Conservation (phyloP, 2,113 vertebrate species). For the Bufo bufo region DNA sequence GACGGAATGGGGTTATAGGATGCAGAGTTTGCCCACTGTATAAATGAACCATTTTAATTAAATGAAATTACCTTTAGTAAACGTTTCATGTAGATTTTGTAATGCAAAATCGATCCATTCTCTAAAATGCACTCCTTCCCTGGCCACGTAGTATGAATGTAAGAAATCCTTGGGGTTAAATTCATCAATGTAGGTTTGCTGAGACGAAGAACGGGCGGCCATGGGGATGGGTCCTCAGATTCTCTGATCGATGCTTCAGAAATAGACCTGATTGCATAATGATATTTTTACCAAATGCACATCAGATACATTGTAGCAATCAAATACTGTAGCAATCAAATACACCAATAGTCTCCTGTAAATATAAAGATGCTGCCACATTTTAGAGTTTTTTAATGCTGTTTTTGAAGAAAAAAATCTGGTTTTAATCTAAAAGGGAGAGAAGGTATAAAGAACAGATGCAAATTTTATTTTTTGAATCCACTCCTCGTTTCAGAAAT, state of each 20-base stretch:
- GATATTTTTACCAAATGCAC: not conserved
- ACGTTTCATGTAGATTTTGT: not conserved
- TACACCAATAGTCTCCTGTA: too few relatives aligned
- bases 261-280: not conserved
- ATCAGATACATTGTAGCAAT: not conserved
- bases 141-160: not conserved
- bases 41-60: too few relatives aligned
- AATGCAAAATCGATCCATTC: not conserved
- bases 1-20: too few relatives aligned
- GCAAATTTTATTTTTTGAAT: too few relatives aligned
- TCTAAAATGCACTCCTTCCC: not conserved
- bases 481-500: too few relatives aligned
- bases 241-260: not conserved
- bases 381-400: too few relatives aligned
- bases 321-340: not conserved
- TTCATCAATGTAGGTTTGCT: not conserved
- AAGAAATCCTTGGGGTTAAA: not conserved
- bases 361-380: too few relatives aligned
- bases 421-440: too few relatives aligned
- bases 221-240: not conserved
- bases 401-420: too few relatives aligned
- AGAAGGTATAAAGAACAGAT: too few relatives aligned
- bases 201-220: not conserved
- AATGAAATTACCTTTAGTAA: not conserved
- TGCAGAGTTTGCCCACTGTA: too few relatives aligned